Evolutionary conservation across 2,888 invertebrate genomes (phyloP), one percentile per base, ranked within the genome.

Genomic region (Allygus modestus): DNA sequence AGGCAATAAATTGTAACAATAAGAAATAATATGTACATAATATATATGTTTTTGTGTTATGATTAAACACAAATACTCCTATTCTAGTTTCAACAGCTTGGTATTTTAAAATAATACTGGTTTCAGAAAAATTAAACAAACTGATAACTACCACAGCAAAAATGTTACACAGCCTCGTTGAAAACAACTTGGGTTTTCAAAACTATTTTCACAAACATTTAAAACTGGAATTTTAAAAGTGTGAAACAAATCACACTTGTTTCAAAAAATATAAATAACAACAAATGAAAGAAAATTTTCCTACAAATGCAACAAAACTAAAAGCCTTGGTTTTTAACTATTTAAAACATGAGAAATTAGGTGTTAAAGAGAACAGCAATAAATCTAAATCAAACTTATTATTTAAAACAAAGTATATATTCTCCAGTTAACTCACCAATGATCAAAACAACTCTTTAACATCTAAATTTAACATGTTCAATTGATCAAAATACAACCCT

Each of bases 41-140:
- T 65, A 28, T 51, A 77, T 77, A 77, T 77, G 46, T 26, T 46
- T 77, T 46, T 77, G 77, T 77, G 77, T 77, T 77, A 9, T 28
- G 46, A 77, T 77, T 46, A 51, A 77, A 77, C 77, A 77, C 77
- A 77, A 73, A 51, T 77, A 28, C 46, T 77, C n/a, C 28, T 77
- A 46, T 41, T 77, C 77, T 77, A 77, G 77, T 77, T 77, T 77
- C 77, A 77, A 77, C 77, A 77, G 77, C 77, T 77, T 51, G 28
- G 15, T 28, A 28, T 12, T 65, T 28, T 65, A 31, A 0, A 65
- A 65, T 65, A 65, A 65, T 31, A 65, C 31, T 65, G 65, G 0
- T 28, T n/a, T 9, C 17, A 58, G 51, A 58, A 15, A 26, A 15
- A 28, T 31, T 4, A 28, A 4, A 28, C 9, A 31, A 54, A 31